Evolutionary conservation across 1,140 invertebrate species (phyloP).

Genomic region (Zaprionus ghesquierei): DNA sequence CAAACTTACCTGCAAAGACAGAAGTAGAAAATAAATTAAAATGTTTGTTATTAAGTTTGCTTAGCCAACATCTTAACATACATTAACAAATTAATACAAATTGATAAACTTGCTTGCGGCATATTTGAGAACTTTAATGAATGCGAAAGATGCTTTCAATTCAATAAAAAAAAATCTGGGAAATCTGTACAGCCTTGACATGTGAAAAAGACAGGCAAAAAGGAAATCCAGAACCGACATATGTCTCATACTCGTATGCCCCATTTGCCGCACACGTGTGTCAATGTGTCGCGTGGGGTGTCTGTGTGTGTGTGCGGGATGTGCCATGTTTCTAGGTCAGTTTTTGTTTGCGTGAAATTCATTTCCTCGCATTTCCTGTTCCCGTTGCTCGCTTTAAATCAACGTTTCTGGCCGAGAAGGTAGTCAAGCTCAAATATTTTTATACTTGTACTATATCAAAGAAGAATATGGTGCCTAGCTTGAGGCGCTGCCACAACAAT

Average conservation of each 20-base stretch:
- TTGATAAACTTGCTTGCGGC: neutral
- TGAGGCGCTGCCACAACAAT: constrained; percentile 49
- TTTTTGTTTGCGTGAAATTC: constrained; percentile 51
- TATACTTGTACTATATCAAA: constrained; percentile 46
- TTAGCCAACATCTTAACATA: no score
- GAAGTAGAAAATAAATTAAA: neutral
- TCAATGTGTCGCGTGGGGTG: neutral
- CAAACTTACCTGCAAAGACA: constrained; percentile 57
- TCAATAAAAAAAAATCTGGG: neutral
- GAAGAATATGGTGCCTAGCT: constrained; percentile 55
- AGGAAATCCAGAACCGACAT: constrained; percentile 12
- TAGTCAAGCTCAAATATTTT: constrained; percentile 30
- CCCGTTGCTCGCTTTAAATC: constrained; percentile 20
- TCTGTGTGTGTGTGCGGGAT: neutral
- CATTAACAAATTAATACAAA: neutral
- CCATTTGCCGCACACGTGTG: neutral
- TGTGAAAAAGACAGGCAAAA: neutral
- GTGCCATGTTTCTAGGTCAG: constrained; percentile 52
- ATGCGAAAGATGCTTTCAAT: neutral
- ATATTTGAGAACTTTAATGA: neutral
- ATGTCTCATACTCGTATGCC: neutral
- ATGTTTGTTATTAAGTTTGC: neutral
- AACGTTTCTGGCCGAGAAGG: constrained; percentile 1
- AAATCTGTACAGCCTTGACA: constrained; percentile 19
- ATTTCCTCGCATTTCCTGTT: constrained; percentile 48